phyloP scores from a whole-genome alignment of 2,888 invertebrate genomes.

The Hedya salicella region DNA sequence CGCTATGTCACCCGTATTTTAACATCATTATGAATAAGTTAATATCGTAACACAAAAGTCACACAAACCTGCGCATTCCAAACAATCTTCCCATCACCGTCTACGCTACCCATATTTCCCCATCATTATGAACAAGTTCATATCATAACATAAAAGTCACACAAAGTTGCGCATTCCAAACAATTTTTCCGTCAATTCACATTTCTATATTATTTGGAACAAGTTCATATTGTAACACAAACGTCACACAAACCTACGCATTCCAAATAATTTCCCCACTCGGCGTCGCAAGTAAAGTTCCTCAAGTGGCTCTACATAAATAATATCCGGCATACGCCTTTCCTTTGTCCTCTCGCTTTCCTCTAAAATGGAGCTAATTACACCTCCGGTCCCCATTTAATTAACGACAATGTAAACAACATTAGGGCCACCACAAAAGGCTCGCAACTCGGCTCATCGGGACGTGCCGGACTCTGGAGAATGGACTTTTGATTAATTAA shows the following conservation, averaged over 20 bases:
- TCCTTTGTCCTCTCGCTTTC: conserved; percentile 36
- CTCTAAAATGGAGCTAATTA: conserved; percentile 46
- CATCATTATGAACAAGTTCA: too few relatives aligned
- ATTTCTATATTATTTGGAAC: background rate
- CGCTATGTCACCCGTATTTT: too few relatives aligned
- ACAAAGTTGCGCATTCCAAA: too few relatives aligned
- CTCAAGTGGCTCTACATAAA: conserved; percentile 35
- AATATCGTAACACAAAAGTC: too few relatives aligned
- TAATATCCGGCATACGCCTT: conserved; percentile 41
- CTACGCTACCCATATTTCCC: too few relatives aligned
- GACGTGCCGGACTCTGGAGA: conserved; percentile 51
- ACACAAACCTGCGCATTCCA: too few relatives aligned
- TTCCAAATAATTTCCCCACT: background rate
- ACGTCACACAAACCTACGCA: background rate
- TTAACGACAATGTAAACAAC: conserved; percentile 72
- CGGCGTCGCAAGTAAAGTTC: conserved; percentile 9
- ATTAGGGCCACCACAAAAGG: conserved; percentile 68
- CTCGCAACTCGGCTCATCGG: conserved; percentile 60
- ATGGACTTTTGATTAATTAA: conserved; percentile 66
- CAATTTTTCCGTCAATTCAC: background rate
- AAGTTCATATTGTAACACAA: background rate
- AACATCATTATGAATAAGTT: too few relatives aligned
- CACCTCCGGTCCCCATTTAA: conserved; percentile 61
- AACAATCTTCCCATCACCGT: too few relatives aligned
- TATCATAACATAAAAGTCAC: too few relatives aligned